These are phyloP conservation scores for Lysiphlebus fabarum DNA, from an alignment of 1,140 invertebrate genomes.

Conservation along the genomic window DNA sequence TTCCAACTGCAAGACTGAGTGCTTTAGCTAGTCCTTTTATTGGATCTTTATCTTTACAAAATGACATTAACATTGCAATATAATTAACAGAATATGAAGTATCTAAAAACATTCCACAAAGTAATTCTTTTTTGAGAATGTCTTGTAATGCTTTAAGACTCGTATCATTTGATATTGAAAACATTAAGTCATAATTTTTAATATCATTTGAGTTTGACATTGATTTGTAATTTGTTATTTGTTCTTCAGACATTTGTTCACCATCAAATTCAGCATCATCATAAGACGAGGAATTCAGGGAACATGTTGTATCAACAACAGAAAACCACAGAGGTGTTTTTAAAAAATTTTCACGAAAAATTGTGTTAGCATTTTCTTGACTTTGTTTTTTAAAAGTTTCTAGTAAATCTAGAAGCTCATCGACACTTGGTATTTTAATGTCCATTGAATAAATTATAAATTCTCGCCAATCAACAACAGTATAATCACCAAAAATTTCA, in stretches of 20 bases:
- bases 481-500: slow-evolving; percentile 53
- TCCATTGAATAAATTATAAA: slow-evolving; percentile 61
- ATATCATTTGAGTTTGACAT: too few species aligned
- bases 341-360: slow-evolving; percentile 45
- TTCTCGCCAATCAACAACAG: slow-evolving; percentile 61
- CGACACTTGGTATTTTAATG: slow-evolving; percentile 53
- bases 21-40: slow-evolving; percentile 58
- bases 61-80: slow-evolving; percentile 58
- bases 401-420: slow-evolving; percentile 54
- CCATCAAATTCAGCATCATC: slow-evolving; percentile 17
- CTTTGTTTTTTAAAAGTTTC: slow-evolving; percentile 52
- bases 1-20: slow-evolving; percentile 56
- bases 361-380: slow-evolving; percentile 44
- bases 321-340: slow-evolving; percentile 57
- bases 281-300: neutral
- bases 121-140: slow-evolving; percentile 53
- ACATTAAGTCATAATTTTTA: too few species aligned
- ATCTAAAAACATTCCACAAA: slow-evolving; percentile 57
- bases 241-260: slow-evolving; percentile 42
- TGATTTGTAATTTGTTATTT: neutral
- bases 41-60: slow-evolving; percentile 58
- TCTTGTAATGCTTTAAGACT: slow-evolving; percentile 31
- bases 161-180: slow-evolving; percentile 21
- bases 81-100: slow-evolving; percentile 57
- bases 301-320: neutral